Percentiles rank a stretch among this genome's conserved stretches.
phyloP scores from a whole-genome alignment of 2,113 vertebrate species.

The Phaetusa simplex region DNA sequence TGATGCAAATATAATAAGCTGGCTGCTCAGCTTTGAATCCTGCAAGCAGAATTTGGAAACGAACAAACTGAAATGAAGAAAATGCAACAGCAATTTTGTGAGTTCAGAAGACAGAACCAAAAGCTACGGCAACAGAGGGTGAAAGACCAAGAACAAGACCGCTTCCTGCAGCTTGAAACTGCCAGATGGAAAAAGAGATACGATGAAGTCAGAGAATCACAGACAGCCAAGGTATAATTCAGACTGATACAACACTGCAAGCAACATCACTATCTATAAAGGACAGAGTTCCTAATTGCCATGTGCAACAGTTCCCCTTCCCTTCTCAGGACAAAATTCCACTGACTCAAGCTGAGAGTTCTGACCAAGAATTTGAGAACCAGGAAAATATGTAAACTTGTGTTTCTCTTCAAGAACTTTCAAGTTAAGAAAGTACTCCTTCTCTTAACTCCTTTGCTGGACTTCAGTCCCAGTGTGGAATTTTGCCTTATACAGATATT shows the following conservation, averaged over 20 bases:
- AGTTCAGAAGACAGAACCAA: not conserved
- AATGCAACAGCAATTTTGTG: not conserved
- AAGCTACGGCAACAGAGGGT: not conserved
- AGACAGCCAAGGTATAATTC: not conserved
- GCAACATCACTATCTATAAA: fast-evolving
- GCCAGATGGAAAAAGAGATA: not conserved
- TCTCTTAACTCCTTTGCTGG: not conserved
- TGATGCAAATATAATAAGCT: not conserved
- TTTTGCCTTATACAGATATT: not conserved
- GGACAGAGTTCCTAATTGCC: not conserved
- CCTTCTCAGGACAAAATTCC: not conserved
- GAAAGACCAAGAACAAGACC: not conserved
- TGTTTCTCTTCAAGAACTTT: not conserved
- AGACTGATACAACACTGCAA: not conserved
- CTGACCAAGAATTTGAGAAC: not conserved
- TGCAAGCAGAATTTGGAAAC: not conserved
- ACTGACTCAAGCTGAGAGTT: not conserved
- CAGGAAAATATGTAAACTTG: not conserved
- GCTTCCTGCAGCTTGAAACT: not conserved
- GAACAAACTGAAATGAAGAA: slow-evolving; percentile 10
- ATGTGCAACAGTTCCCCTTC: not conserved
- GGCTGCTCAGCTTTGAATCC: not conserved
- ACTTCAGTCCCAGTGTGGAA: not conserved
- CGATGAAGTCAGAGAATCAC: not conserved
- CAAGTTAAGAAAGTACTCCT: not conserved